Evolutionary conservation across 2,888 invertebrate species (phyloP).

Genomic region (Pycnomerus fuliginosus): DNA sequence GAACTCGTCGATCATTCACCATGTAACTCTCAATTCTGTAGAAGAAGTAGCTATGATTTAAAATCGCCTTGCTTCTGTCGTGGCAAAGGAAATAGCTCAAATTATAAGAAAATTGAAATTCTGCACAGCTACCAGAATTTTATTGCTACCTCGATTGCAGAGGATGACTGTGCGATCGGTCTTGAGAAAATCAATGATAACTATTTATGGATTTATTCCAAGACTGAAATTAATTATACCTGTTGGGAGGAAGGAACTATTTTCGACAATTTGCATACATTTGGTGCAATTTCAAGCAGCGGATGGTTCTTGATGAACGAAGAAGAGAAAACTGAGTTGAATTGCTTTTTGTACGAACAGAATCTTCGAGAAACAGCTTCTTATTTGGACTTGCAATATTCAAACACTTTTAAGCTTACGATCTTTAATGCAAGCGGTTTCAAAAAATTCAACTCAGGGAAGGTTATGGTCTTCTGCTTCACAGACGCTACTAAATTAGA

Average conservation of each 20-base stretch:
- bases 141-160: no score
- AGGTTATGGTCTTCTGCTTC: constrained; percentile 32
- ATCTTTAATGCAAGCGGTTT: no score
- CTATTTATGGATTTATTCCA: constrained; percentile 20
- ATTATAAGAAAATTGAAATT: no score
- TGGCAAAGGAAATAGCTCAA: no score
- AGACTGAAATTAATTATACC: constrained; percentile 8
- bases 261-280: constrained; percentile 3
- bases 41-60: no score
- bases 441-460: neutral
- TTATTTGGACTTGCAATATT: constrained; percentile 3
- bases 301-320: constrained; percentile 10
- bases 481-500: constrained; percentile 28
- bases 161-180: constrained; percentile 22
- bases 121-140: no score
- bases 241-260: constrained; percentile 4
- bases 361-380: constrained; percentile 23
- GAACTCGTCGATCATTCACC: no score
- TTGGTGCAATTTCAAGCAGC: constrained; percentile 1
- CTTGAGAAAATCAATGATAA: constrained; percentile 3
- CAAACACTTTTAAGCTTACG: constrained; percentile 1
- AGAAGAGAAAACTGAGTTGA: no score
- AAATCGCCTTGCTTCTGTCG: no score
- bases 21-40: no score
- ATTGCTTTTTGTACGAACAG: constrained; percentile 10